These are phyloP conservation scores for Andrena dorsata DNA, from an alignment of 2,888 invertebrate genomes.

Conservation along the genomic window DNA sequence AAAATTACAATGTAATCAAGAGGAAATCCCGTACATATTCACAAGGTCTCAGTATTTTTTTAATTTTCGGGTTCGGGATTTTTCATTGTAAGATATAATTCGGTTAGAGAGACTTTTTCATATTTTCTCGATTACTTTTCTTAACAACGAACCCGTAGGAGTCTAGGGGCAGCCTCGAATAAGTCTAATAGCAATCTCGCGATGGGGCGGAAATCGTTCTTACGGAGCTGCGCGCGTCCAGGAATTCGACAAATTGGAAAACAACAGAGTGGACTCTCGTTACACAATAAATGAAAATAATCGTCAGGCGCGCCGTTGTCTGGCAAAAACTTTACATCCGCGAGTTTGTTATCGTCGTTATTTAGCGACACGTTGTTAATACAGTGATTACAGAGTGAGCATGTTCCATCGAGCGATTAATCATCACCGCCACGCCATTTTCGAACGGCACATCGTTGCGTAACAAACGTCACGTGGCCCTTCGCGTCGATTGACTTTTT, in stretches of 20 bases:
- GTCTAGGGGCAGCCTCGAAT: neutral
- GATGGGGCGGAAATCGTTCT: conserved; percentile 9
- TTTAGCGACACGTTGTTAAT: conserved; percentile 34
- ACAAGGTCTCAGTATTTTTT: no score
- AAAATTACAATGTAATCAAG: no score
- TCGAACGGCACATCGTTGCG: conserved; percentile 22
- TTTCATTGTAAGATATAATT: no score
- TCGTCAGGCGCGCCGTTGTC: conserved; percentile 16
- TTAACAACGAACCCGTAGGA: neutral
- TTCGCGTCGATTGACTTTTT: neutral
- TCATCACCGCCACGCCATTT: conserved; percentile 18
- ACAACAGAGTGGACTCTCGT: conserved; percentile 20
- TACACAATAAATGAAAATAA: conserved; percentile 32
- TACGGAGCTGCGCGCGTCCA: neutral
- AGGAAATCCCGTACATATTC: no score
- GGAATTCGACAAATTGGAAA: neutral
- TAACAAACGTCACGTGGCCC: conserved; percentile 9
- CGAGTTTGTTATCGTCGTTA: conserved; percentile 60
- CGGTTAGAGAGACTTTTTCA: no score
- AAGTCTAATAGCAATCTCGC: neutral
- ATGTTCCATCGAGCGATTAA: conserved; percentile 40
- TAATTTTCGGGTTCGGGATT: no score
- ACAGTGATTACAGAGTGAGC: conserved; percentile 45
- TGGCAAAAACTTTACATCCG: conserved; percentile 17
- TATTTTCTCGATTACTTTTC: neutral